phyloP scores from a whole-genome alignment of 2,797 vertebrate genomes.

The Choloepus didactylus region DNA sequence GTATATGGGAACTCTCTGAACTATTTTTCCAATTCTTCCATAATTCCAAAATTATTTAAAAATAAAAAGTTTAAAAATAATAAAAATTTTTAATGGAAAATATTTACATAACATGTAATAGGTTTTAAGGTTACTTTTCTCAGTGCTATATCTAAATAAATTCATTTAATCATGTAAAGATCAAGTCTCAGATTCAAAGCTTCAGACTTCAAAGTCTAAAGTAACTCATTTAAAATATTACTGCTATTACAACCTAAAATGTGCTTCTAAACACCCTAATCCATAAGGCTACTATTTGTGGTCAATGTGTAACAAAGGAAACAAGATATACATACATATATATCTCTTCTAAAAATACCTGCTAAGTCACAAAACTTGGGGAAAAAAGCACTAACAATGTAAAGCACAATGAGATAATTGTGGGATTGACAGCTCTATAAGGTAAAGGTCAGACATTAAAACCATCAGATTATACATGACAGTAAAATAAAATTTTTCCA shows the following conservation, averaged over 20 bases:
- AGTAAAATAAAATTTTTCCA: not conserved
- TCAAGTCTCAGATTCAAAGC: not conserved
- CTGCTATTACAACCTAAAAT: not conserved
- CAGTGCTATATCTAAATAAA: not conserved
- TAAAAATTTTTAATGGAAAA: not conserved
- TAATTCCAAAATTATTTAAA: not conserved
- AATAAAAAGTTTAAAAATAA: not conserved
- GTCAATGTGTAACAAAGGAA: not conserved
- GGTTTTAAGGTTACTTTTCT: not conserved
- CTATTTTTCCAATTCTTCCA: not conserved
- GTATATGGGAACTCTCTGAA: not conserved
- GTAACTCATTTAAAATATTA: not conserved
- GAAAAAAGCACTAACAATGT: not conserved
- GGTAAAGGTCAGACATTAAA: not conserved
- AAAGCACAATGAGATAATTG: not conserved
- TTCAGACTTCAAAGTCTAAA: not conserved
- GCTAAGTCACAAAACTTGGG: not conserved
- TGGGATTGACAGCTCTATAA: not conserved
- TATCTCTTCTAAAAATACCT: not conserved
- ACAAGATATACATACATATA: not conserved
- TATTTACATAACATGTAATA: not conserved
- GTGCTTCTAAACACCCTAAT: not conserved
- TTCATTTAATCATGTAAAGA: not conserved
- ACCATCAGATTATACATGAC: not conserved
- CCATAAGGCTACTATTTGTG: not conserved